Conservation (phyloP, 2,888 invertebrate genomes). For the Pomacea canaliculata region DNA sequence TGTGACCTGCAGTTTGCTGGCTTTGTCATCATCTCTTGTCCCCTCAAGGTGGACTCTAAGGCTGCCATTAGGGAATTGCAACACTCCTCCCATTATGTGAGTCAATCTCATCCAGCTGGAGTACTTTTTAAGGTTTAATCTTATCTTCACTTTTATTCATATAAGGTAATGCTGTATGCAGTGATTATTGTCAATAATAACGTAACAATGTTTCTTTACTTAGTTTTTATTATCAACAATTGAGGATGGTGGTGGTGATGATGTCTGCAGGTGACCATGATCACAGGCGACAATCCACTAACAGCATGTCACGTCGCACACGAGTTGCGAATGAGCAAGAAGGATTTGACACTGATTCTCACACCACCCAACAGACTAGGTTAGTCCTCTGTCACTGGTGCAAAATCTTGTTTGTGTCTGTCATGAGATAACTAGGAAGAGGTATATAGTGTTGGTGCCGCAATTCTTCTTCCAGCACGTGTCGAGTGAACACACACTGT, state of each 20-base stretch:
- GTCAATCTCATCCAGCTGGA: constrained; percentile 31
- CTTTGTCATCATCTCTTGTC: constrained; percentile 98
- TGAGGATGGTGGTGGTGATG: no score
- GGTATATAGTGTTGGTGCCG: no score
- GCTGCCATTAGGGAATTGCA: constrained; percentile 94
- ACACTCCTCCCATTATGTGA: constrained; percentile 90
- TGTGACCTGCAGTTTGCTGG: constrained; percentile 90
- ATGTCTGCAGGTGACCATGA: constrained; percentile 85
- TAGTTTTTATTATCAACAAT: no score
- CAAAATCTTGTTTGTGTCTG: no score
- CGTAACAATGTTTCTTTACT: no score
- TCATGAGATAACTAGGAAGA: no score
- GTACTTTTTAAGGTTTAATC: no score
- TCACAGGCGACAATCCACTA: constrained; percentile 98
- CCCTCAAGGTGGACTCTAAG: constrained; percentile 95
- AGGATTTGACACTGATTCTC: constrained; percentile 73
- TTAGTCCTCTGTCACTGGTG: constrained; percentile 29
- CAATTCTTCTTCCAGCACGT: no score
- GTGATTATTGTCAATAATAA: no score
- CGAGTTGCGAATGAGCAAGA: constrained; percentile 86
- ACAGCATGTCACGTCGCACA: constrained; percentile 99
- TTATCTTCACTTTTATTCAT: no score
- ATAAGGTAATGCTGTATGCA: no score
- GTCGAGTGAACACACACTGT: no score
- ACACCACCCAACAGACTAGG: constrained; percentile 56